Conservation (phyloP, 2,888 invertebrate genomes). For the Stenchaetothrips biformis region DNA sequence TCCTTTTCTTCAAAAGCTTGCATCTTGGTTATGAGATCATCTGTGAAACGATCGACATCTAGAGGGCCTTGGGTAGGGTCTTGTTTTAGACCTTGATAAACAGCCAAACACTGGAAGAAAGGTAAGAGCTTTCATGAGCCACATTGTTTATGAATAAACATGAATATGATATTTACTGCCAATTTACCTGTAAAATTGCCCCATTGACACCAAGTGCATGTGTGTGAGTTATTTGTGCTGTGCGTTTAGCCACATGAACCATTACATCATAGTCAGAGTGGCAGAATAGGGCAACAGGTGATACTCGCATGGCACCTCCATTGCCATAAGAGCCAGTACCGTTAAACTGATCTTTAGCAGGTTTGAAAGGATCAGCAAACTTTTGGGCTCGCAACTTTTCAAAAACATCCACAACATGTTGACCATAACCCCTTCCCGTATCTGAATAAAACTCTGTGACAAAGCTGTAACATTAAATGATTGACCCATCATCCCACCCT, state of each 20-base stretch:
- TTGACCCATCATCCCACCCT: conserved; percentile 14
- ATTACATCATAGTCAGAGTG: conserved; percentile 50
- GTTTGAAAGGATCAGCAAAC: conserved; percentile 55
- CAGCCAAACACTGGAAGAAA: conserved; percentile 51
- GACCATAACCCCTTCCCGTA: conserved; percentile 59
- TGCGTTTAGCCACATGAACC: conserved; percentile 49
- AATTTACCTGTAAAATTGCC: conserved; percentile 50
- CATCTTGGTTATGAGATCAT: conserved; percentile 53
- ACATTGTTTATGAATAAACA: conserved; percentile 14
- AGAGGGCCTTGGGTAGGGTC: conserved; percentile 47
- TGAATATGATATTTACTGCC: conserved; percentile 15
- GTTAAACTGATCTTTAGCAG: conserved; percentile 61
- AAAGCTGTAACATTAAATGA: conserved; percentile 47
- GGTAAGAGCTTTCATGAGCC: conserved; percentile 21
- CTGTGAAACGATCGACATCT: conserved; percentile 50
- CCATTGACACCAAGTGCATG: conserved; percentile 54
- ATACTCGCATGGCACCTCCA: conserved; percentile 69
- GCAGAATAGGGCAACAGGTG: conserved; percentile 61
- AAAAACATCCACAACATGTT: conserved; percentile 55
- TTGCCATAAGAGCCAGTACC: conserved; percentile 71
- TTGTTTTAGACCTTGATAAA: conserved; percentile 51
- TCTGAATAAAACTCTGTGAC: conserved; percentile 57
- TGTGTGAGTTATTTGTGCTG: conserved; percentile 60
- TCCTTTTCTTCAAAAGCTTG: conserved; percentile 48
- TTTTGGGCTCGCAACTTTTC: conserved; percentile 50